Conservation (phyloP, 2,888 invertebrate genomes). For the Scaptomyza flava region DNA sequence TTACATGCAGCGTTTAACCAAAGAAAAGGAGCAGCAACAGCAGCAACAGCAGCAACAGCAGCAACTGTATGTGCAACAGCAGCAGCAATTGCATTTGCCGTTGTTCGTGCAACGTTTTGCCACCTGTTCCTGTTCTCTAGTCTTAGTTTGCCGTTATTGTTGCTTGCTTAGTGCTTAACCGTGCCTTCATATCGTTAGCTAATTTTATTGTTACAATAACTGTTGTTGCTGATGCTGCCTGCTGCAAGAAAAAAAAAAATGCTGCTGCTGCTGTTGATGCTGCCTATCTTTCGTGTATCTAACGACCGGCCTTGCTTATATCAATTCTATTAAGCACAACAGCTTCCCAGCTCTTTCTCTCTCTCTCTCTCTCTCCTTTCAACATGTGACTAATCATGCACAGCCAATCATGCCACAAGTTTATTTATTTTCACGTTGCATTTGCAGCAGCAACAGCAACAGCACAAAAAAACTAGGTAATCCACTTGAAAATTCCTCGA, state of each 20-base stretch:
- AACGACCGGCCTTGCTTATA: constrained; percentile 75
- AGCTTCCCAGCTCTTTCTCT: constrained; percentile 24
- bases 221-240: constrained; percentile 62
- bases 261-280: constrained; percentile 44
- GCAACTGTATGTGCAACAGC: background rate
- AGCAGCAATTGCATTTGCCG: constrained; percentile 63
- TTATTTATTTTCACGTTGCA: constrained; percentile 79
- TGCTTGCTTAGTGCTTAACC: constrained; percentile 66
- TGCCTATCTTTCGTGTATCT: constrained; percentile 74
- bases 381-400: constrained; percentile 77
- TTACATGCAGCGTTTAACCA: constrained; percentile 63
- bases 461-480: constrained; percentile 70
- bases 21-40: constrained; percentile 25
- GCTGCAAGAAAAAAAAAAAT: constrained; percentile 31
- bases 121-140: constrained; percentile 72
- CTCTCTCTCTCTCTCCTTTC: constrained; percentile 40
- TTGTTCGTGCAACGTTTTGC: constrained; percentile 76
- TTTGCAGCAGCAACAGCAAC: constrained; percentile 29
- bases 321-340: constrained; percentile 78
- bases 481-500: constrained; percentile 78
- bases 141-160: constrained; percentile 78
- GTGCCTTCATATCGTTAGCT: constrained; percentile 78
- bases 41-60: constrained; percentile 26
- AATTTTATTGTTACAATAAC: constrained; percentile 79
- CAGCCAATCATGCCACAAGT: constrained; percentile 78